Evolutionary conservation across 2,797 vertebrate species (phyloP).

Genomic region (Myotis myotis): DNA sequence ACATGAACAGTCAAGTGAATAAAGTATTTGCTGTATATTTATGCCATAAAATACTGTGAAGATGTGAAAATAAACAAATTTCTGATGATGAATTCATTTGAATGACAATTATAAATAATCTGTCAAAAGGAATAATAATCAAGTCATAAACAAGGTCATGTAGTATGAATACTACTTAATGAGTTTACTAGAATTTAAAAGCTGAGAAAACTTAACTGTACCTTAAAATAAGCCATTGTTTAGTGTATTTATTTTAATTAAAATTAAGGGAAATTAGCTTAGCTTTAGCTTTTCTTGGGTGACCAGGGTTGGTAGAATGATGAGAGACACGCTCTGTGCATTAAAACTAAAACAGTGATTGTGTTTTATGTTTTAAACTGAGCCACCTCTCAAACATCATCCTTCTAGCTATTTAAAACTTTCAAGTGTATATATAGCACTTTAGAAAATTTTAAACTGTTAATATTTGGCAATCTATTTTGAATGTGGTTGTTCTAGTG

Average conservation of each 20-base stretch:
- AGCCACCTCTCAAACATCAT: not conserved
- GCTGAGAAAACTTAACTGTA: not conserved
- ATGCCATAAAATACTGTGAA: not conserved
- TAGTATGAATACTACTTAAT: not conserved
- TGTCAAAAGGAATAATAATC: not conserved
- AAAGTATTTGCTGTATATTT: not conserved
- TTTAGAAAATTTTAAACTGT: not conserved
- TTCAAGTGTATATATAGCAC: not conserved
- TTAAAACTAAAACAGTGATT: not conserved
- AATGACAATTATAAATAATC: not conserved
- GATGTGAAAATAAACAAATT: not conserved
- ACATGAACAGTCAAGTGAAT: not conserved
- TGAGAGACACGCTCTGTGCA: not conserved
- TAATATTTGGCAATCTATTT: not conserved
- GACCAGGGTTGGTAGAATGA: not conserved
- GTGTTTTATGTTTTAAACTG: not conserved
- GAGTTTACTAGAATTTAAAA: not conserved
- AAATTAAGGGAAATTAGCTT: not conserved
- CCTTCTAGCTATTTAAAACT: not conserved
- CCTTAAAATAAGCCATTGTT: not conserved
- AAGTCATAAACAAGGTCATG: not conserved
- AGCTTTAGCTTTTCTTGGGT: not conserved
- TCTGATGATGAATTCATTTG: not conserved
- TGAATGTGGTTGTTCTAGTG: not conserved
- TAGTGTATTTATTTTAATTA: not conserved